These are phyloP conservation scores for Centrocercus urophasianus DNA, from an alignment of 2,113 vertebrate species.

Conservation along the genomic window DNA sequence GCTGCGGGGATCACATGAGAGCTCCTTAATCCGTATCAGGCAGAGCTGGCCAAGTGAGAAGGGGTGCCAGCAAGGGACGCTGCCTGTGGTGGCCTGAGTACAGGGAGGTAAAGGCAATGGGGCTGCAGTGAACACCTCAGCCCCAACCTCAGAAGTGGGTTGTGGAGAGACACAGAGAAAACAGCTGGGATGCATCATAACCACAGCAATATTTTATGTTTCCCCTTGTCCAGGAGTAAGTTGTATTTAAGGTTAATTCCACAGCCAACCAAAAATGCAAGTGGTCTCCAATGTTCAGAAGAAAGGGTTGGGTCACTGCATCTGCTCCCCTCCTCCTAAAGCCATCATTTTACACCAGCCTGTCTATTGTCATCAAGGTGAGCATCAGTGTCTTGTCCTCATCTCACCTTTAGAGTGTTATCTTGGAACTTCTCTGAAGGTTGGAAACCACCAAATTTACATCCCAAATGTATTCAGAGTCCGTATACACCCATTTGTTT, in stretches of 20 bases:
- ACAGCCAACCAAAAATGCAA: neutral
- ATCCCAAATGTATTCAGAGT: neutral
- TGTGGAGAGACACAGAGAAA: neutral
- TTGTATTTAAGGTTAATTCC: neutral
- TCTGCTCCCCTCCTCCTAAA: neutral
- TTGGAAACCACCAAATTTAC: conserved; percentile 45
- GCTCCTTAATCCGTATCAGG: neutral
- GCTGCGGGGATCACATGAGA: neutral
- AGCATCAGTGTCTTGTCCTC: neutral
- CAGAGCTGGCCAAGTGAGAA: neutral
- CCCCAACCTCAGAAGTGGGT: neutral
- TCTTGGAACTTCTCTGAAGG: neutral
- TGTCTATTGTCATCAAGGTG: neutral
- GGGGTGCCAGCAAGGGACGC: neutral
- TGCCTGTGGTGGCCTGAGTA: neutral
- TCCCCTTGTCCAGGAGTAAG: neutral
- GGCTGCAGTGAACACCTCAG: neutral
- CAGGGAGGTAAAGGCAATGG: neutral
- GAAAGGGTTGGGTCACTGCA: neutral
- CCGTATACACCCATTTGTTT: neutral
- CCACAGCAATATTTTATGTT: neutral
- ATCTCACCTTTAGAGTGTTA: neutral
- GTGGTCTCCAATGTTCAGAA: neutral
- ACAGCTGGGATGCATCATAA: neutral
- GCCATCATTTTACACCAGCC: neutral